Evolutionary conservation across 2,113 vertebrate species (phyloP).

Genomic region (Calyptomena viridis): DNA sequence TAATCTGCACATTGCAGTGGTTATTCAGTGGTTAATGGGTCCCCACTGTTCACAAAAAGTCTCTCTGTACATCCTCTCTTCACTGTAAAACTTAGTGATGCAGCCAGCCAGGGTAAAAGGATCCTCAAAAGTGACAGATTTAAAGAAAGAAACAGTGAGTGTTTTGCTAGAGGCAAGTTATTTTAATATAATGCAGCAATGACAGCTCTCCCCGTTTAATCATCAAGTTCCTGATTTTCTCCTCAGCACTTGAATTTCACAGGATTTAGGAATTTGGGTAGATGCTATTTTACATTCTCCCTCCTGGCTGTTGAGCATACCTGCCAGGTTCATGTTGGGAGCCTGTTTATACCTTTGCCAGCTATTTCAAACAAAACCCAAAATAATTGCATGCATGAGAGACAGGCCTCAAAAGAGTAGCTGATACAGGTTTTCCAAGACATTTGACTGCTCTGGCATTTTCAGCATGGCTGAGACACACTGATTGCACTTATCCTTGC

Average conservation of each 20-base stretch:
- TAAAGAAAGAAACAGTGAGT: constrained; percentile 62
- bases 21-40: constrained; percentile 53
- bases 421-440: neutral
- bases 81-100: constrained; percentile 45
- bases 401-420: neutral
- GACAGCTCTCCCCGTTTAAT: constrained; percentile 70
- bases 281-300: constrained; percentile 36
- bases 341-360: constrained; percentile 34
- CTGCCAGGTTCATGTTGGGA: constrained; percentile 31
- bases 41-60: constrained; percentile 14
- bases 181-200: constrained; percentile 73
- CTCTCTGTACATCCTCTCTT: constrained; percentile 1
- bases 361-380: constrained; percentile 63
- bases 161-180: constrained; percentile 71
- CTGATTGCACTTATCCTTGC: neutral
- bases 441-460: neutral
- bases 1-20: neutral
- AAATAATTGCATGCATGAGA: constrained; percentile 12
- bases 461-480: neutral
- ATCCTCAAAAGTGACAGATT: constrained; percentile 72
- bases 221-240: constrained; percentile 64
- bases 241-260: constrained; percentile 56
- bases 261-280: neutral
- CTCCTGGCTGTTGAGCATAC: neutral
- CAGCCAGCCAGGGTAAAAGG: constrained; percentile 58